These are phyloP conservation scores for Limnephilus rhombicus DNA, from an alignment of 2,888 invertebrate species.

Conservation along the genomic window DNA sequence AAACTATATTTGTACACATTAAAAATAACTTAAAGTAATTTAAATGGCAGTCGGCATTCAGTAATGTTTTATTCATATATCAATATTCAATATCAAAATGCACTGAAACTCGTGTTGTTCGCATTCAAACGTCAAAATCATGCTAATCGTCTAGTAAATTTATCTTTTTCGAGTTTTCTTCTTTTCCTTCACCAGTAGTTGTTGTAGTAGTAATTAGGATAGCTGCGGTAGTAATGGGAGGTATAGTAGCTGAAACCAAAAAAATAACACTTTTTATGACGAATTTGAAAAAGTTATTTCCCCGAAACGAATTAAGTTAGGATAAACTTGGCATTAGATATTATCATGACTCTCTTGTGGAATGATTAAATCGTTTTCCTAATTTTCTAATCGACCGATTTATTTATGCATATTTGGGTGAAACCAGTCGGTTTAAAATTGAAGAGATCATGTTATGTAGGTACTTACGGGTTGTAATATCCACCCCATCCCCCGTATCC, in stretches of 20 bases:
- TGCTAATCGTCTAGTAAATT: not conserved
- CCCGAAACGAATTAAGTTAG: not conserved
- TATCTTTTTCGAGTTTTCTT: not conserved
- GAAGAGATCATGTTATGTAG: not conserved
- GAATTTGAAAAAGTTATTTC: not conserved
- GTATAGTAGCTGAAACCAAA: not conserved
- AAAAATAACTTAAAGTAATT: too few species aligned
- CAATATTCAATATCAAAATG: too few species aligned
- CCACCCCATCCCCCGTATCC: slow-evolving; percentile 55
- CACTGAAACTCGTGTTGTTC: too few species aligned
- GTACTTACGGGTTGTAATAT: slow-evolving; percentile 68
- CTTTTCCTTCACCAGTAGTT: not conserved
- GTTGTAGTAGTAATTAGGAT: not conserved
- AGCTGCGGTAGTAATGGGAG: not conserved
- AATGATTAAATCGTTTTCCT: not conserved
- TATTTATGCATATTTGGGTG: too few species aligned
- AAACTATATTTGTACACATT: too few species aligned
- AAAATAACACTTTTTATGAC: not conserved
- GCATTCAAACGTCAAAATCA: not conserved
- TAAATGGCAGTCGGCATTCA: too few species aligned
- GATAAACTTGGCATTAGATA: not conserved
- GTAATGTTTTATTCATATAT: too few species aligned
- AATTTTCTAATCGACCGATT: too few species aligned
- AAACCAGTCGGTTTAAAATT: not conserved
- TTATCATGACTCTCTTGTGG: not conserved